A percentile compares a stretch with the other conserved stretches of the same genome.
Conservation (phyloP, 1,140 invertebrate species). For the Wiebesia pumilae region DNA sequence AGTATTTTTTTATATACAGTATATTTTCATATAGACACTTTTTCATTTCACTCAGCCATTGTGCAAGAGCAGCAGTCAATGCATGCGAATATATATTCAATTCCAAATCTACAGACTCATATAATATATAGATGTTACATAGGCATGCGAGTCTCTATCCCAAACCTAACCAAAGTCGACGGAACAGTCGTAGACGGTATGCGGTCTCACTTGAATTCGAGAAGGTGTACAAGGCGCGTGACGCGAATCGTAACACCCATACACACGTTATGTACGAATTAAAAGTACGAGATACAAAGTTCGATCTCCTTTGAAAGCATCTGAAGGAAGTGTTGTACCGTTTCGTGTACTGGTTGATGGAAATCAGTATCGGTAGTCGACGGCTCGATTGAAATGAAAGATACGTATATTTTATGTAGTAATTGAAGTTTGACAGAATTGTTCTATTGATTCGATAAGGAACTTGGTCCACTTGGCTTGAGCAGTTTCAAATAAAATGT, state of each 20-base stretch:
- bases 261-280: no score
- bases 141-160: no score
- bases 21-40: no score
- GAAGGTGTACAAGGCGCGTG: conserved; percentile 7
- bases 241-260: not conserved
- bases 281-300: conserved; percentile 6
- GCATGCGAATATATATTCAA: no score
- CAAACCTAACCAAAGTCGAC: conserved; percentile 4
- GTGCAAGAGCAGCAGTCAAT: no score
- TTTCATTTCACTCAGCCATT: no score
- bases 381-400: not conserved
- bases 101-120: no score
- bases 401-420: conserved; percentile 1
- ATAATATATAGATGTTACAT: not conserved
- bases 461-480: not conserved
- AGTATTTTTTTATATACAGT: no score
- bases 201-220: conserved; percentile 38
- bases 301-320: not conserved
- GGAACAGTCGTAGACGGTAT: conserved; percentile 12
- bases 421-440: conserved; percentile 7
- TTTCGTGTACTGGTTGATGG: not conserved
- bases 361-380: not conserved
- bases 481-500: not conserved
- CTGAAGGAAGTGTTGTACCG: not conserved
- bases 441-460: not conserved